Evolutionary conservation across 1,140 invertebrate genomes (phyloP).

Genomic region (Stenopsyche tienmushanensis): DNA sequence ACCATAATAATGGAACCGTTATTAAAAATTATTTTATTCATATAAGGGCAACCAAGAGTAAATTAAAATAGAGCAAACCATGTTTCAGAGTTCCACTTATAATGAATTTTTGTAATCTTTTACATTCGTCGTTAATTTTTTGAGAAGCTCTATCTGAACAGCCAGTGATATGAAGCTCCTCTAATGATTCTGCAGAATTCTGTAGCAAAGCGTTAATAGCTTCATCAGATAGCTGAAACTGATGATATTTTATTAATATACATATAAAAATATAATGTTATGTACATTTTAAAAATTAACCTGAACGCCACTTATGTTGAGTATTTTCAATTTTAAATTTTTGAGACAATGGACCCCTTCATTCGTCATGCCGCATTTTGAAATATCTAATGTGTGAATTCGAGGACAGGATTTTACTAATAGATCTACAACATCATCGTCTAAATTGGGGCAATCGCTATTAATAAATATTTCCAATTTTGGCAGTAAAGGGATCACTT

Average conservation of each 20-base stretch:
- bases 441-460: slow-evolving; percentile 12
- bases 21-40: no score
- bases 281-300: no score
- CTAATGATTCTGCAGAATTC: slow-evolving; percentile 9
- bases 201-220: slow-evolving; percentile 17
- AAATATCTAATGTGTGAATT: slow-evolving; percentile 24
- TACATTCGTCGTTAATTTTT: not conserved
- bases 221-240: slow-evolving; percentile 31
- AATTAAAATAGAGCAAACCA: no score
- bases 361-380: slow-evolving; percentile 18
- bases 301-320: slow-evolving; percentile 9
- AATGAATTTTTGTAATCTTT: no score
- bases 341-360: slow-evolving; percentile 1
- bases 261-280: no score
- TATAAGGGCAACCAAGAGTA: no score
- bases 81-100: no score
- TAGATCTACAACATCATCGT: slow-evolving; percentile 26
- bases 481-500: no score
- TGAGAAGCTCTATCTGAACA: not conserved
- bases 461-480: no score
- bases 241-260: not conserved
- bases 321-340: slow-evolving; percentile 14
- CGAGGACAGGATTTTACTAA: slow-evolving; percentile 17
- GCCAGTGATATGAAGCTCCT: not conserved
- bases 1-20: no score